phyloP scores from a whole-genome alignment of 2,797 vertebrate species.

The Capromys pilorides region DNA sequence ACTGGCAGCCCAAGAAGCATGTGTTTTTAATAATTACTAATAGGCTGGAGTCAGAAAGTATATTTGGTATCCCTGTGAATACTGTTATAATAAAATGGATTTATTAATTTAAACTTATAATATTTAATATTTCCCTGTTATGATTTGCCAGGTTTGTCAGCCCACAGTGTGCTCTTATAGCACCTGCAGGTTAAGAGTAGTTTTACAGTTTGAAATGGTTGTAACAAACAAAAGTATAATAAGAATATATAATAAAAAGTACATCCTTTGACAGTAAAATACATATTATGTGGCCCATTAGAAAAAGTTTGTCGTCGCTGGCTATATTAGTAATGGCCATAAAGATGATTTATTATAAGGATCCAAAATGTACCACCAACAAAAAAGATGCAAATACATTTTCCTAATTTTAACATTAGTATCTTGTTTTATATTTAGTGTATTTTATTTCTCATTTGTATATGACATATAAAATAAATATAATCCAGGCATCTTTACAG shows the following conservation, averaged over 20 bases:
- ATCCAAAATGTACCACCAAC: background rate
- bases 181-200: conserved; percentile 10
- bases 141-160: background rate
- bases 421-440: background rate
- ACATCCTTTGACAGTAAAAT: background rate
- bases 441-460: conserved; percentile 58
- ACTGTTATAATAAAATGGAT: conserved; percentile 22
- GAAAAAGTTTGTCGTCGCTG: background rate
- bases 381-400: conserved; percentile 57
- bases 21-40: conserved; percentile 34
- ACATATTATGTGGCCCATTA: conserved; percentile 37
- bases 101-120: conserved; percentile 27
- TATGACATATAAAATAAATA: conserved; percentile 22
- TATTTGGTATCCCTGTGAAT: conserved; percentile 31
- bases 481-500: background rate
- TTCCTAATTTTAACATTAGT: conserved; percentile 11
- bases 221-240: background rate
- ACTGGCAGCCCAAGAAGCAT: conserved; percentile 46
- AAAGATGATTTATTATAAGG: background rate
- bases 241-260: background rate
- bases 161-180: conserved; percentile 3
- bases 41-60: background rate
- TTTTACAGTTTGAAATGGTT: conserved; percentile 43
- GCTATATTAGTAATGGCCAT: conserved; percentile 43
- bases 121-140: background rate